A percentile compares a stretch with the other conserved stretches of the same genome.
These are phyloP conservation scores for Bemisia tabaci DNA, from an alignment of 1,140 invertebrate species.

Conservation along the genomic window DNA sequence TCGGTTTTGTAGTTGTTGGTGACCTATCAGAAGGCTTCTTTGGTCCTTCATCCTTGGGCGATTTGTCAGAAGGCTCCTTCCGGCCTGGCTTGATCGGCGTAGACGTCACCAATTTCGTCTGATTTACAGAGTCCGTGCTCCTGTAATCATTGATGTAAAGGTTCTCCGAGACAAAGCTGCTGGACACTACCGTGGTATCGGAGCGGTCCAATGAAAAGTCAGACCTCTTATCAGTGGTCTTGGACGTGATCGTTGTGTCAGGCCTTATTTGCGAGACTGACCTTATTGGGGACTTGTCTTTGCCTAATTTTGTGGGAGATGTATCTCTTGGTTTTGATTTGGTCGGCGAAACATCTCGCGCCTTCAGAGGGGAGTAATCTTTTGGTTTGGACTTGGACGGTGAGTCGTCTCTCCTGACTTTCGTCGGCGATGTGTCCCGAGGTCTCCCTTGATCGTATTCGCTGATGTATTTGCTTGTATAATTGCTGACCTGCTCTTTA, in stretches of 20 bases:
- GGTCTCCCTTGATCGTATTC: no score
- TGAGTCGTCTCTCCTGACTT: not conserved
- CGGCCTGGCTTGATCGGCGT: not conserved
- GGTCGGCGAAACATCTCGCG: not conserved
- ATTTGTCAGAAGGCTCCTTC: no score
- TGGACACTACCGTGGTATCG: not conserved
- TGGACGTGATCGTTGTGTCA: conserved; percentile 1
- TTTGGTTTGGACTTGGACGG: conserved; percentile 2
- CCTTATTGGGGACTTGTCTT: not conserved
- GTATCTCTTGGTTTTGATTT: not conserved
- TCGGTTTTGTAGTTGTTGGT: no score
- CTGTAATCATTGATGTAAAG: not conserved
- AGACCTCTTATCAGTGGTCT: conserved; percentile 5
- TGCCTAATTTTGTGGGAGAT: not conserved
- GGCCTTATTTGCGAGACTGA: not conserved
- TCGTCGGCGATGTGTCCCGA: no score
- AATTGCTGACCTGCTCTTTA: no score
- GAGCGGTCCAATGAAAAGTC: conserved; percentile 4
- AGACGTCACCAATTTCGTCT: not conserved
- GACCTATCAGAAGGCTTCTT: no score
- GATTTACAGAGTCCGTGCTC: not conserved
- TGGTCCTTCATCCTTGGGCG: no score
- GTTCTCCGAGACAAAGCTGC: not conserved
- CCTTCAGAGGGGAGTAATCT: not conserved
- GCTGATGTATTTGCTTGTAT: not conserved